Conservation (phyloP, 2,888 invertebrate species). For the Campopleginae sp. region DNA sequence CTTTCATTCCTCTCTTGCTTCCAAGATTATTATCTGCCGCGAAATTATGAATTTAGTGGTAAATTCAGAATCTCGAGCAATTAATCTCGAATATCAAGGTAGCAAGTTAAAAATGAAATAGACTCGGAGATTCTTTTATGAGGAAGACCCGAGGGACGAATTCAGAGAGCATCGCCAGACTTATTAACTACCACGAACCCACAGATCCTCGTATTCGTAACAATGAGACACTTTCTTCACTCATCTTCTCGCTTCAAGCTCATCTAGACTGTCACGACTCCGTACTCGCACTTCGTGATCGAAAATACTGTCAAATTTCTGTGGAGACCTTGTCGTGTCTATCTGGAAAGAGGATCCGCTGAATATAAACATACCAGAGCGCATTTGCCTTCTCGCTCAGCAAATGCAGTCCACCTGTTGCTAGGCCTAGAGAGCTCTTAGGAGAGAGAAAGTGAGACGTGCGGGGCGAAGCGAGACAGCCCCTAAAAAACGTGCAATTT, state of each 20-base stretch:
- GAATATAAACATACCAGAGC: conserved; percentile 33
- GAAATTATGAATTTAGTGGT: conserved; percentile 42
- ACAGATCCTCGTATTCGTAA: conserved; percentile 11
- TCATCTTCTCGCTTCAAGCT: conserved; percentile 4
- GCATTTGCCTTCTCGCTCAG: conserved; percentile 51
- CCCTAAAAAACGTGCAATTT: too few species aligned
- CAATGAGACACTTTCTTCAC: conserved; percentile 13
- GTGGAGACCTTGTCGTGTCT: not conserved
- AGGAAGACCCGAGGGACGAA: conserved; percentile 31
- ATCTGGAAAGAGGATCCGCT: conserved; percentile 12
- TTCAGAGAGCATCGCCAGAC: conserved; percentile 19
- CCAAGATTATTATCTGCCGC: not conserved
- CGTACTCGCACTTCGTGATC: conserved; percentile 16
- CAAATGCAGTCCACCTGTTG: conserved; percentile 79
- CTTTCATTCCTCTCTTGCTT: not conserved
- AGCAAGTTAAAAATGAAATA: conserved; percentile 28
- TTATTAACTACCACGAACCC: conserved; percentile 19
- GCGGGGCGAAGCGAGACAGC: not conserved
- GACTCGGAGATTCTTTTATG: conserved; percentile 1
- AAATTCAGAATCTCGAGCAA: conserved; percentile 31
- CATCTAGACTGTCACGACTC: not conserved
- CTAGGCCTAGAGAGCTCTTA: conserved; percentile 74
- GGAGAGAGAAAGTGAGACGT: not conserved
- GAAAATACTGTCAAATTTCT: conserved; percentile 35
- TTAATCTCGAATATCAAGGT: conserved; percentile 34